Base-by-base conservation (phyloP, 2,888 invertebrate species). In the Diarsia rubi region DNA sequence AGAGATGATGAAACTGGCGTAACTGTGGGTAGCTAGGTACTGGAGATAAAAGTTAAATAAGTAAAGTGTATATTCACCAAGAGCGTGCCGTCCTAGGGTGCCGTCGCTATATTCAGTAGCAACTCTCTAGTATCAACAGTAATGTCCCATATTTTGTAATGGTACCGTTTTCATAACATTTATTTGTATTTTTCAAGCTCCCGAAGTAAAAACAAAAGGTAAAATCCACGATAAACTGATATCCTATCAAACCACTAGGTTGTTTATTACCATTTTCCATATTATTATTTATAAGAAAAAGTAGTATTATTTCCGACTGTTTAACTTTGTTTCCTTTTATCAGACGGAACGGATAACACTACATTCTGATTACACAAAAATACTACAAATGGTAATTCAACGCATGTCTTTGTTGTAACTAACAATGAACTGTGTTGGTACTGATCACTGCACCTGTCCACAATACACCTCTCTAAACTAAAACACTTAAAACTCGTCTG, bases 311-410 rank as follows among this genome's bases (percentile, higher is more conserved):
- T 62, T 16, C 62, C 52, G 21, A 65, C 63, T 64, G 42, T 57
- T 69, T 64, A 76, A 74, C 77, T 81, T 37, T 83, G 81, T 92
- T 91, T 91, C 90, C 87, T 91, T 92, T 92, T 90, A 85, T 92
- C 92, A 95, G 95, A 93, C 90, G 90, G 89, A 86, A 91, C 88
- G 90, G 93, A 91, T 91, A 91, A 91, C 86, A 90, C 93, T 84
- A 82, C 92, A 87, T 89, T 93, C 87, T 94, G 92, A 94, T 88
- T 82, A 88, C 88, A 82, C 84, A 86, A 87, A 77, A 87, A 85
- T 79, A 73, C 85, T 86, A 81, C 81, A 84, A 88, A 91, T 88
- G 94, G 94, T 92, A 90, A 91, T 88, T 86, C 83, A 77, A 79
- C 59, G 86, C 88, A 91, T 88, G 85, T 71, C 74, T 81, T 88